Conservation (phyloP, 2,113 vertebrate genomes). For the Stigmatopora nigra region DNA sequence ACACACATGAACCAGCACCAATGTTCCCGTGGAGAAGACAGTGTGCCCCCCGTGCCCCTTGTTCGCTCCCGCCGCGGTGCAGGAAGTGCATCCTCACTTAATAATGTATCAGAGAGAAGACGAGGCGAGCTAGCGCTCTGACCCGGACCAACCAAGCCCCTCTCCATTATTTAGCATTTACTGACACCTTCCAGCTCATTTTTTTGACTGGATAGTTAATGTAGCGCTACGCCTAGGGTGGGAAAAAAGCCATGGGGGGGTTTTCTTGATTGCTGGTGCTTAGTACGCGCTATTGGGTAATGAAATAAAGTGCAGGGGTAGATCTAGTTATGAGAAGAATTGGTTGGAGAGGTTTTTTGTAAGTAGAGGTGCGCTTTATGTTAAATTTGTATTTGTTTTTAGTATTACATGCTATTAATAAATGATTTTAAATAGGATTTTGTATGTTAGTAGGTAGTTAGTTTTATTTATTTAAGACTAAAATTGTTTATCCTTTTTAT, state of each 20-base stretch:
- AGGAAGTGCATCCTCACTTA: conserved; percentile 97
- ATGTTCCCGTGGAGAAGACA: conserved; percentile 64
- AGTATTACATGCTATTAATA: too few species aligned
- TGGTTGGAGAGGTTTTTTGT: neutral
- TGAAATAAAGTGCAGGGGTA: conserved; percentile 31
- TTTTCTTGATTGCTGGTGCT: conserved; percentile 44
- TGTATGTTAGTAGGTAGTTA: too few species aligned
- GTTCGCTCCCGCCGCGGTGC: conserved; percentile 63
- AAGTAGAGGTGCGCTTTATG: too few species aligned
- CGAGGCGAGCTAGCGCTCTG: conserved; percentile 72
- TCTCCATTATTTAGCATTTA: conserved; percentile 99
- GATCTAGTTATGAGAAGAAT: neutral
- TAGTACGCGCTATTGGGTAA: conserved; percentile 55
- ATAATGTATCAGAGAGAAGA: conserved; percentile 98
- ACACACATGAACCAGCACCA: conserved; percentile 22
- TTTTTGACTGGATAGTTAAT: conserved; percentile 98
- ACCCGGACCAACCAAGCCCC: conserved; percentile 79
- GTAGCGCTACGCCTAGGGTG: conserved; percentile 42
- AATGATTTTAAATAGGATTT: too few species aligned
- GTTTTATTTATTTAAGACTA: too few species aligned
- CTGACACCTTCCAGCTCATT: conserved; percentile 96
- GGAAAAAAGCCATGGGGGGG: conserved; percentile 3
- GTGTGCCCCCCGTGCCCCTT: conserved; percentile 62
- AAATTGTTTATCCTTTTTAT: too few species aligned
- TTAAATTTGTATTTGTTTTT: too few species aligned